Base-by-base conservation (phyloP, 2,888 invertebrate species). In the Psylliodes chrysocephalus region DNA sequence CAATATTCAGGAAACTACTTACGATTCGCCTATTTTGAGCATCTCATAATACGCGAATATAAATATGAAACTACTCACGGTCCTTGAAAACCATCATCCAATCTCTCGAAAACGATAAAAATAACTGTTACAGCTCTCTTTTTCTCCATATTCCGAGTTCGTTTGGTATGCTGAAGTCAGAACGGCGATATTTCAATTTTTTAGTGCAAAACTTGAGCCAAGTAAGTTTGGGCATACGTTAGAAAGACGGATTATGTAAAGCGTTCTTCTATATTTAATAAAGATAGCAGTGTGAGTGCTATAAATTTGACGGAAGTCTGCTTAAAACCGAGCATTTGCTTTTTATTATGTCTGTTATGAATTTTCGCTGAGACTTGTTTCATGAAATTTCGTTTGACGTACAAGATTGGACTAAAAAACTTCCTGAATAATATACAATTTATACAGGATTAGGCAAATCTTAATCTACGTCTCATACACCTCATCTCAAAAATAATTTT, bases 281-380 rank as follows among this genome's bases (percentile, higher is more conserved):
- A 68, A 68, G 66, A 70, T 61, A 60, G 63, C 49, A 44, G 55
- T 51, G 64, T 54, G 49, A 63, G 60, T 49, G 67, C 63, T 64
- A 70, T 70, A 69, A 67, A 69, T 69, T 69, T 60, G 64, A 64
- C 65, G 51, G 52, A 64, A 64, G 60, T 60, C 60, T 46, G 57
- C 63, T 60, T 53, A 54, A 47, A 54, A 51, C n/a, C 28, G 22
- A 47, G 49, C 70, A 67, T 68, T 67, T 66, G 70, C 55, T 69
- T 71, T 72, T 68, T 71, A 71, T 66, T 63, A 62, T 59, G 47
- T 59, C 60, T 63, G 68, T 65, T 72, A 63, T 67, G 63, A 69
- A 69, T 68, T 66, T 69, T 52, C 51, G 59, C 59, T 56, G 57
- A 64, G 65, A 67, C n/a, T 60, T 69, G 67, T 64, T 71, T 38